These are phyloP conservation scores for Menidia menidia DNA, from an alignment of 2,797 vertebrate species.

Conservation along the genomic window DNA sequence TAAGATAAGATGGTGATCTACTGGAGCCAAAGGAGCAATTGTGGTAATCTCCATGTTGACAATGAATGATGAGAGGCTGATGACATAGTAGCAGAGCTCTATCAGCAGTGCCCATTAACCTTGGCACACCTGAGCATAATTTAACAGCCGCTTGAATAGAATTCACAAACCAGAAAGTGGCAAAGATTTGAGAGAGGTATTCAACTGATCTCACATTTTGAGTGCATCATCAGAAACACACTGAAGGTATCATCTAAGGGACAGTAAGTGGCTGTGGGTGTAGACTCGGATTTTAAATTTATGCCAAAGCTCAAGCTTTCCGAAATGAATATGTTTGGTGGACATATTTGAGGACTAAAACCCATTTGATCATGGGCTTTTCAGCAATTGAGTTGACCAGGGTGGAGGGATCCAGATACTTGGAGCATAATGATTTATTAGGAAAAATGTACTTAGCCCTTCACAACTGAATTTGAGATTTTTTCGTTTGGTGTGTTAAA, in stretches of 20 bases:
- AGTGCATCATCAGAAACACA: background rate
- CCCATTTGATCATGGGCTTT: no score
- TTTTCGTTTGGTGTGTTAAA: no score
- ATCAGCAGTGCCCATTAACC: slow-evolving; percentile 55
- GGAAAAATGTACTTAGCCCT: no score
- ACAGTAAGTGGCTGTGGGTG: no score
- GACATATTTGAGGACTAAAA: no score
- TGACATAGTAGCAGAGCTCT: slow-evolving; percentile 61
- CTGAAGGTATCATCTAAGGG: background rate
- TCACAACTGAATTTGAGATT: no score
- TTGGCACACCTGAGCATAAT: slow-evolving; percentile 63
- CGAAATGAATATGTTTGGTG: background rate
- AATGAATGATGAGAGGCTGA: slow-evolving; percentile 54
- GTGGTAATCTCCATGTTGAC: slow-evolving; percentile 54
- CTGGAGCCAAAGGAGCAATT: slow-evolving; percentile 51
- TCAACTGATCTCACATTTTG: background rate
- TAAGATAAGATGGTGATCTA: slow-evolving; percentile 45
- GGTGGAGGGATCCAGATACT: no score
- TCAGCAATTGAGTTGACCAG: no score
- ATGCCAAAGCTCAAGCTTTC: no score
- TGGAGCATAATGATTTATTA: no score
- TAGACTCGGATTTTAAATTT: no score
- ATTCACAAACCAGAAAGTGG: slow-evolving; percentile 32
- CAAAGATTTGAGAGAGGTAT: slow-evolving; percentile 8
- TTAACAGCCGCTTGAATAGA: slow-evolving; percentile 20